Conservation (phyloP, 2,113 vertebrate genomes). For the Dicrurus megarhynchus region DNA sequence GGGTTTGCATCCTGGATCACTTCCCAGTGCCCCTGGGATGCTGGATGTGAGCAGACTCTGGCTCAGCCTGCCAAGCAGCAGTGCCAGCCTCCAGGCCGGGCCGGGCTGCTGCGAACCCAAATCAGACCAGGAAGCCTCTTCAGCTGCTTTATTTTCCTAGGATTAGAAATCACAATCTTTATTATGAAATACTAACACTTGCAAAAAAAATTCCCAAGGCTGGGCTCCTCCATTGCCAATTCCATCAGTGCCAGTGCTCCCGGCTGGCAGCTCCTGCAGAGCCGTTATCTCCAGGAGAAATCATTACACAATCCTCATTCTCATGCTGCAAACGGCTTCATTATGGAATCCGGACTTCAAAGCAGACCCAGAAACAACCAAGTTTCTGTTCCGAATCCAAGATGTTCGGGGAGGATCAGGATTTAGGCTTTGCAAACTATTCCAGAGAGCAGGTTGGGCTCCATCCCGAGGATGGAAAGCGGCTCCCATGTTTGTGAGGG, state of each 20-base stretch:
- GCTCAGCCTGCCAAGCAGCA: not conserved
- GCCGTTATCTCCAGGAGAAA: not conserved
- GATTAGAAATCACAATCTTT: not conserved
- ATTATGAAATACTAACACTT: not conserved
- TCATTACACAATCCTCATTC: slow-evolving; percentile 18
- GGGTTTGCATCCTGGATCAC: not conserved
- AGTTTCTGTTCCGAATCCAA: not conserved
- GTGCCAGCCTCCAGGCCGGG: not conserved
- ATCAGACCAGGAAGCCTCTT: not conserved
- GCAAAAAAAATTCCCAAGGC: not conserved
- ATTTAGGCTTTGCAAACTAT: not conserved
- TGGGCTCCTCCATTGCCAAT: not conserved
- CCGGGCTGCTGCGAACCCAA: not conserved
- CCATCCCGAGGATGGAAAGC: not conserved
- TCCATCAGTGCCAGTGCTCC: not conserved
- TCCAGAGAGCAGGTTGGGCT: not conserved
- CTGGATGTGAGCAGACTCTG: not conserved
- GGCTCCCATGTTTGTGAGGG: not conserved
- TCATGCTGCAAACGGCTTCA: not conserved
- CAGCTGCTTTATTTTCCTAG: not conserved
- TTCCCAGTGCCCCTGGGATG: not conserved
- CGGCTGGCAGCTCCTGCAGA: not conserved
- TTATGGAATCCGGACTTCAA: not conserved
- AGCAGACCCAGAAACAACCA: not conserved
- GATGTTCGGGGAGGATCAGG: not conserved